These are phyloP conservation scores for Drosophila baimaii DNA, from an alignment of 1,140 invertebrate genomes.

Conservation along the genomic window DNA sequence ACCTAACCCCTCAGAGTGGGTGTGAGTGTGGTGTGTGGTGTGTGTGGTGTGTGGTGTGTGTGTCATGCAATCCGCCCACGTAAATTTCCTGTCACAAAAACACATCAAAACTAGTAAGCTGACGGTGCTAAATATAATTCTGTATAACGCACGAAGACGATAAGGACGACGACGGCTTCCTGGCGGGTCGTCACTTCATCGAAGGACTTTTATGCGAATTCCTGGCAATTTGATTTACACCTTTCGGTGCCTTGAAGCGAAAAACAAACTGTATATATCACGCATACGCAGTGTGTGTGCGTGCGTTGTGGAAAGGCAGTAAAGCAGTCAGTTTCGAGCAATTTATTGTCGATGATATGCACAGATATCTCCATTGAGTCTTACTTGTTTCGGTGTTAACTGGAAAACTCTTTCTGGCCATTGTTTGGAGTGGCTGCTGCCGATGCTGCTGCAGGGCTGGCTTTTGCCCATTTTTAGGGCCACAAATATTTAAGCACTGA, in stretches of 20 bases:
- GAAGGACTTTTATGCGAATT: background rate
- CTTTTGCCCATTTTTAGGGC: background rate
- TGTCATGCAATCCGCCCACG: slow-evolving; percentile 11
- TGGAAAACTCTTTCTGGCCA: slow-evolving; percentile 12
- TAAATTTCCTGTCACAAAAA: slow-evolving; percentile 16
- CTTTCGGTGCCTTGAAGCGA: slow-evolving; percentile 9
- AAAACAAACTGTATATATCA: slow-evolving; percentile 27
- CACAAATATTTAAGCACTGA: slow-evolving; percentile 6
- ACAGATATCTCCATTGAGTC: slow-evolving; percentile 48
- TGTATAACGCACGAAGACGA: no score
- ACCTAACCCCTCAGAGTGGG: background rate
- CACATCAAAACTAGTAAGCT: slow-evolving; percentile 21
- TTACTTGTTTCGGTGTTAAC: slow-evolving; percentile 6
- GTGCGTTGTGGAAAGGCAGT: slow-evolving; percentile 13
- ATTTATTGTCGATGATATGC: slow-evolving; percentile 59
- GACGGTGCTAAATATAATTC: slow-evolving; percentile 9
- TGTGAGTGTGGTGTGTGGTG: background rate
- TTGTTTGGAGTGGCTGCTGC: slow-evolving; percentile 4
- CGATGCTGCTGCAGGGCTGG: background rate
- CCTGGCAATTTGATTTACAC: slow-evolving; percentile 34
- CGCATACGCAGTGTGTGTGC: slow-evolving; percentile 46
- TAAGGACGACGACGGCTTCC: background rate
- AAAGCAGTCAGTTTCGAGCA: slow-evolving; percentile 34
- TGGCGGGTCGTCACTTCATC: background rate
- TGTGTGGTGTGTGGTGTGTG: background rate